Percentiles rank a stretch among this genome's conserved stretches.
phyloP scores from a whole-genome alignment of 2,888 invertebrate genomes.

The Sicus ferrugineus region DNA sequence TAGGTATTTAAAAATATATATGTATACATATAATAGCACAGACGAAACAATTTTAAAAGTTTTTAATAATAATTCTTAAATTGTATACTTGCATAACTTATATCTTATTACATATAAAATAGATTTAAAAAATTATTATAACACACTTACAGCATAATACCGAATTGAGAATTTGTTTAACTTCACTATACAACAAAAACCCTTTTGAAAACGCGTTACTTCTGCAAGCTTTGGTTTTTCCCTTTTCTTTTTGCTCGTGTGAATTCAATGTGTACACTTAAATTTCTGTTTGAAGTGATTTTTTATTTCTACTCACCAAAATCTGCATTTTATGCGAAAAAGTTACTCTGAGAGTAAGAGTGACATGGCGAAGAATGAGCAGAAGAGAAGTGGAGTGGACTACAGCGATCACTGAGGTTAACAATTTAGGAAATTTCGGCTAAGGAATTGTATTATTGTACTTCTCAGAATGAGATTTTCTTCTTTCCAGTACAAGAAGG shows the following conservation, averaged over 20 bases:
- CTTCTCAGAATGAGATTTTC: conserved; percentile 32
- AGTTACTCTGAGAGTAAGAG: conserved; percentile 19
- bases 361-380: conserved; percentile 2
- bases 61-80: conserved; percentile 1
- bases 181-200: conserved; percentile 21
- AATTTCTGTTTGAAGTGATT: conserved; percentile 13
- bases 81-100: not conserved
- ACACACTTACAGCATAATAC: conserved; percentile 28
- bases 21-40: too few relatives aligned
- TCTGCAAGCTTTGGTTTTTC: not conserved
- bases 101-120: not conserved
- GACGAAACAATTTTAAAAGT: conserved; percentile 30
- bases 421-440: conserved; percentile 31
- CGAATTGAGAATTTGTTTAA: conserved; percentile 31
- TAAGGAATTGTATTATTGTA: conserved; percentile 21
- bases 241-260: not conserved
- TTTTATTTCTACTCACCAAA: conserved; percentile 29
- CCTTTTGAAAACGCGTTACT: conserved; percentile 21
- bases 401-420: conserved; percentile 12
- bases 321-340: conserved; percentile 32
- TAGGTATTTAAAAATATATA: too few relatives aligned
- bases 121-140: not conserved
- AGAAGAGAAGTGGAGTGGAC: conserved; percentile 4
- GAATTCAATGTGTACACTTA: conserved; percentile 8
- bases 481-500: conserved; percentile 1